Evolutionary conservation across 2,797 vertebrate species (phyloP), one percentile per base, ranked within the genome.

Genomic region (Hydrophis major): DNA sequence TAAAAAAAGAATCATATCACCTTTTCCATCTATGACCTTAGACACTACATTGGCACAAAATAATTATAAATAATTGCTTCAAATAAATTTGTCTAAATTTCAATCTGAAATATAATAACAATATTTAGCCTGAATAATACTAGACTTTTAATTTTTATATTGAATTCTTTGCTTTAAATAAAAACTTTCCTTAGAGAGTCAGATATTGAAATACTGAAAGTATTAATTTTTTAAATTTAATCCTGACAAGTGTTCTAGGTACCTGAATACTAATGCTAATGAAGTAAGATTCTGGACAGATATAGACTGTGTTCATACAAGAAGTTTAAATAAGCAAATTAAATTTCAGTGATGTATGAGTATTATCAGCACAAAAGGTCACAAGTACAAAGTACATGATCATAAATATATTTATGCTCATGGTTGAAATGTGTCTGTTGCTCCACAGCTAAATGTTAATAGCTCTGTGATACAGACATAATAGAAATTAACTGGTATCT

Each of bases 381-480:
- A 94, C 91, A 90, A 16, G 96, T 96, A 94, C 95, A 97, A 97
- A 92, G 96, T 96, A 94, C 96, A 96, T 60, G 59, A 89, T 1
- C n/a, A 63, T 50, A 95, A 96, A 66, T 87, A 93, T 42, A 50
- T 60, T 42, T 90, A 90, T 92, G 91, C n/a, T 60, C 47, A 92
- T 32, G 90, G 60, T 8, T 88, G 63, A 55, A 20, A 60, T 0
- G 87, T 91, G 37, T n/a, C 53, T 3, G 50, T 25, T 0, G 0
- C 57, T 94, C 90, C 91, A 87, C 91, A 95, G 93, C 14, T 4
- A 14, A 12, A 0, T 60, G 20, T 16, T 91, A 28, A 69, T 56
- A 90, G 32, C n/a, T 89, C 92, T 95, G 94, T 95, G 8, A 66
- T 1, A 95, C 60, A 94, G 28, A 90, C 93, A 95, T 18, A 93